Conservation (phyloP, 2,113 vertebrate genomes). For the Theristicus caerulescens region DNA sequence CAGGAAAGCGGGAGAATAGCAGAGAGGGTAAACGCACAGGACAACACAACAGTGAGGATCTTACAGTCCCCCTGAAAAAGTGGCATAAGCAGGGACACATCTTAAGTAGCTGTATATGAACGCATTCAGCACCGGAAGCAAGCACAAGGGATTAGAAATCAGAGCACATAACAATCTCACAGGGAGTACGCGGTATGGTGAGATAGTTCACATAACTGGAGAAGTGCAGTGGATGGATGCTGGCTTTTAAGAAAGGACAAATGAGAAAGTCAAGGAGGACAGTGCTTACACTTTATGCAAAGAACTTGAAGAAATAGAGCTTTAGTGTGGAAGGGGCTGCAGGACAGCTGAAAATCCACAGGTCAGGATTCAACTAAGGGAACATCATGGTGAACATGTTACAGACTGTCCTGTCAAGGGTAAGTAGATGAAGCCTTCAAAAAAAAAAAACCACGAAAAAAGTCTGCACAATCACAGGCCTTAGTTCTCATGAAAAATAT, state of each 20-base stretch:
- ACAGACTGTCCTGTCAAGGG: background rate
- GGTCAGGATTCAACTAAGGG: background rate
- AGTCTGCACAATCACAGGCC: background rate
- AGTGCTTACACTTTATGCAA: background rate
- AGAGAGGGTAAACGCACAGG: background rate
- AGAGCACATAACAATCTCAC: accelerated
- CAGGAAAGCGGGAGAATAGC: background rate
- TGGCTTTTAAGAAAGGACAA: background rate
- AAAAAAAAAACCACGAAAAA: background rate
- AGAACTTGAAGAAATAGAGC: background rate
- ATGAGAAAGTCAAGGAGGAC: background rate
- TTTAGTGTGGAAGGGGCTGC: background rate
- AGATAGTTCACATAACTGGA: background rate
- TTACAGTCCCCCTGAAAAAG: background rate
- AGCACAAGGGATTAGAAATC: background rate
- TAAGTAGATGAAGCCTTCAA: background rate
- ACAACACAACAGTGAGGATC: background rate
- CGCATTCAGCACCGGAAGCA: background rate
- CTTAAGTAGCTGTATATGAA: background rate
- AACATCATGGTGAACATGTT: background rate
- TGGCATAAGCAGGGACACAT: background rate
- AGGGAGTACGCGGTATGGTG: accelerated
- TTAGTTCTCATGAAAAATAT: background rate
- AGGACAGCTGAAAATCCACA: background rate
- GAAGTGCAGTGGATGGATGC: background rate